Conservation (phyloP, 2,888 invertebrate species). For the Sphaerophoria taeniata region DNA sequence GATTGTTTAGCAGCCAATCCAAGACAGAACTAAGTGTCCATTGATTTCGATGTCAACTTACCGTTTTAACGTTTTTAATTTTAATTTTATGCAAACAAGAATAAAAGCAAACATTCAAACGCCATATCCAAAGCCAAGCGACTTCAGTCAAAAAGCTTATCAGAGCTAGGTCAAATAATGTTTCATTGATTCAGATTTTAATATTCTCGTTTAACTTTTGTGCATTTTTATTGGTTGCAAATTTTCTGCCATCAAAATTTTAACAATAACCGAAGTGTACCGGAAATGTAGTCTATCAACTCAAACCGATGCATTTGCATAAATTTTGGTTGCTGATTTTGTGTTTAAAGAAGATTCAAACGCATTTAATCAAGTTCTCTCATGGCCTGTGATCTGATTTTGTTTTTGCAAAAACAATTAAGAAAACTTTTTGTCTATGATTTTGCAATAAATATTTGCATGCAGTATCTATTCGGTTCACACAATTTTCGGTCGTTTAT, state of each 20-base stretch:
- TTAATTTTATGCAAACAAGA: slow-evolving; percentile 8
- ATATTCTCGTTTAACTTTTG: neutral
- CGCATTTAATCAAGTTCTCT: slow-evolving; percentile 8
- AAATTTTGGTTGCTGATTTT: neutral
- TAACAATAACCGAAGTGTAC: slow-evolving; percentile 9
- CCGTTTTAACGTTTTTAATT: no score
- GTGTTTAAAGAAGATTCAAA: neutral
- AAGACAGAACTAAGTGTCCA: no score
- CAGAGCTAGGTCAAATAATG: slow-evolving; percentile 17
- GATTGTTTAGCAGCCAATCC: no score
- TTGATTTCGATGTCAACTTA: no score
- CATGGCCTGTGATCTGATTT: neutral
- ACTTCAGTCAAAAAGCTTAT: neutral
- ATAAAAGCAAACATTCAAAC: neutral
- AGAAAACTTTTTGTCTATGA: neutral
- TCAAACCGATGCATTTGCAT: slow-evolving; percentile 24
- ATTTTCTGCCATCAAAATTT: slow-evolving; percentile 8
- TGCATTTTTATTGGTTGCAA: slow-evolving; percentile 14
- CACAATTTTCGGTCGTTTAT: neutral
- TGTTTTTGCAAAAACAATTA: neutral
- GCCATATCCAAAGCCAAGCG: neutral
- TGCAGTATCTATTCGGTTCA: slow-evolving; percentile 21
- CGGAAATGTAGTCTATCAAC: slow-evolving; percentile 4
- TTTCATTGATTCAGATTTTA: neutral
- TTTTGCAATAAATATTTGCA: slow-evolving; percentile 40